Percentiles rank a stretch among this genome's conserved stretches.
Conservation (phyloP, 2,797 vertebrate genomes). For the Coendou prehensilis region DNA sequence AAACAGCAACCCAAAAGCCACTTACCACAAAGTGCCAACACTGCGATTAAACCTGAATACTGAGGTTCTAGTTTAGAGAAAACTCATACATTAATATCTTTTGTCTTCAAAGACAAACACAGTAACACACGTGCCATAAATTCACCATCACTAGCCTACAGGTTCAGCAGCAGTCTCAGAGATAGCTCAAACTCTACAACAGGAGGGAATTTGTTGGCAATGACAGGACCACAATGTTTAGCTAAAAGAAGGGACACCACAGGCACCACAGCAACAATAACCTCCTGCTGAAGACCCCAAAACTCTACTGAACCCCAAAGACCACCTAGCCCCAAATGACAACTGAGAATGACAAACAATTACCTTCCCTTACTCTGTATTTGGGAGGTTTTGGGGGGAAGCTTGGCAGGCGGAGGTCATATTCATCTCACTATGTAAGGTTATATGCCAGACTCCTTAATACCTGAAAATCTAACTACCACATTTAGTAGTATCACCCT, state of each 20-base stretch:
- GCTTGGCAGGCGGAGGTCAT: not conserved
- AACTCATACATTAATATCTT: not conserved
- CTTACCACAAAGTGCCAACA: not conserved
- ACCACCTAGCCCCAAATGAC: not conserved
- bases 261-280: not conserved
- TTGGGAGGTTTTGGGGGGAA: not conserved
- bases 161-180: not conserved
- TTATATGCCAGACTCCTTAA: conserved; percentile 13
- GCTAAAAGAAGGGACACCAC: conserved; percentile 34
- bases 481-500: not conserved
- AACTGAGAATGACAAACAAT: conserved; percentile 2
- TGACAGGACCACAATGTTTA: not conserved
- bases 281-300: not conserved
- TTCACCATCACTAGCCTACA: not conserved
- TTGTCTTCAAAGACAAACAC: not conserved
- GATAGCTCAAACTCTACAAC: conserved; percentile 4
- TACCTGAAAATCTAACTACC: conserved; percentile 16
- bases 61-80: not conserved
- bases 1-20: not conserved
- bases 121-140: not conserved
- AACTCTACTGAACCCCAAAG: not conserved
- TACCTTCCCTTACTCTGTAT: not conserved
- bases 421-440: not conserved
- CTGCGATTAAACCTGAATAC: not conserved
- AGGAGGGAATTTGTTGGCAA: not conserved